Evolutionary conservation across 2,113 vertebrate species (phyloP), one percentile per base, ranked within the genome.

Genomic region (Butastur rufipennis): DNA sequence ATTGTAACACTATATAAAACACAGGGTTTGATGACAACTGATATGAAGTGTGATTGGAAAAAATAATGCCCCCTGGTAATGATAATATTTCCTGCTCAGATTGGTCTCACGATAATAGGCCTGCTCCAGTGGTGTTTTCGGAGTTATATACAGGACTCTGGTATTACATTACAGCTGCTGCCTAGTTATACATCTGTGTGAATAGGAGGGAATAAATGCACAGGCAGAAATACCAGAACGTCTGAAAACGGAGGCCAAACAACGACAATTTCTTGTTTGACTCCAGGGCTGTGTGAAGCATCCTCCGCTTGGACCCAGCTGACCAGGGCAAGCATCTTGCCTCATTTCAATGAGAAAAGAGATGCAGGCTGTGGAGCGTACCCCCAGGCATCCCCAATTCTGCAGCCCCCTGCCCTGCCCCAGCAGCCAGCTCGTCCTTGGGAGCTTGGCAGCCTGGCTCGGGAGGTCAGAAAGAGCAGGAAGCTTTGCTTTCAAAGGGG

Each of bases 1-100:
- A 95, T 96, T 95, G 97, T 97, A 97, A 96, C 97, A 96, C 96
- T 96, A 97, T 95, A 97, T 96, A 97, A 97, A 97, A 96, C 96
- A 97, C 86, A 5, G 94, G 81, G 83, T 95, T 92, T 96, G 97
- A 96, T 97, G 95, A 97, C 96, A 96, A 97, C 95, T 96, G 97
- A 96, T 96, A 97, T 96, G 95, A 96, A 95, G 95, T 97, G 96
- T 96, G 95, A 96, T 95, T 97, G 96, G 96, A 96, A 95, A 97
- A 96, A 95, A 96, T 96, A 97, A 96, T 95, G 93, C 96, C 95
- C 96, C 95, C 95, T 96, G 96, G 95, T 97, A 96, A 96, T 97
- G 93, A 95, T 95, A 96, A 97, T 97, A 96, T 97, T 97, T 97
- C 96, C 95, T 95, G 92, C 95, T 96, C 92, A 93, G 95, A 94